Evolutionary conservation across 2,797 vertebrate genomes (phyloP).

Genomic region (Acipenser ruthenus): DNA sequence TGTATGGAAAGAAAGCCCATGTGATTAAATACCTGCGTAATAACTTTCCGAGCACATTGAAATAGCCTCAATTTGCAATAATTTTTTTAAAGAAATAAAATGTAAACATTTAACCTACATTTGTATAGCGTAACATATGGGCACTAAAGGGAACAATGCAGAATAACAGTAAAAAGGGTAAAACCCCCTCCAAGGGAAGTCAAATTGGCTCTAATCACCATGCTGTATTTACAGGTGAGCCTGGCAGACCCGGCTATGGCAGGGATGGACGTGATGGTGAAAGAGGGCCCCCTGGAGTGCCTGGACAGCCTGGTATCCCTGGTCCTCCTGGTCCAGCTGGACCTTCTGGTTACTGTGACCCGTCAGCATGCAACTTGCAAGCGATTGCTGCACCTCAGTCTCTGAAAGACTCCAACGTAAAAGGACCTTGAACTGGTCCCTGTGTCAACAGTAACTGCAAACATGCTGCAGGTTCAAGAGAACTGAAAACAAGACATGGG

Average conservation of each 20-base stretch:
- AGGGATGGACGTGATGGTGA: constrained; percentile 73
- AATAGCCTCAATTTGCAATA: too few species aligned
- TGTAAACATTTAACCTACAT: background rate
- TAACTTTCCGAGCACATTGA: too few species aligned
- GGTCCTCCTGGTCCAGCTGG: constrained; percentile 75
- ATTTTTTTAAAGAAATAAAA: background rate
- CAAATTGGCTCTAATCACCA: background rate
- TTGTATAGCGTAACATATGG: background rate
- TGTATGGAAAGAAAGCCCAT: too few species aligned
- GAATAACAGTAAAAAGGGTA: too few species aligned
- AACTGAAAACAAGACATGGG: constrained; percentile 22
- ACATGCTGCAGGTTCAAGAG: constrained; percentile 15
- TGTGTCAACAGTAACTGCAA: constrained; percentile 13
- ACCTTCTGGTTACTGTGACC: constrained; percentile 76
- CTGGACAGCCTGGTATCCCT: constrained; percentile 71
- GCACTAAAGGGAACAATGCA: too few species aligned
- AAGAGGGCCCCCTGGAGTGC: constrained; percentile 64
- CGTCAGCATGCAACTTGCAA: constrained; percentile 72
- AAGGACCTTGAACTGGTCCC: constrained; percentile 55
- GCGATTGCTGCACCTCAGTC: constrained; percentile 33
- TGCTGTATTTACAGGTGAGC: constrained; percentile 62
- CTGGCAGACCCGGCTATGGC: constrained; percentile 77
- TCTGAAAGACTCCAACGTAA: constrained; percentile 60
- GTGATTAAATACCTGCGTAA: too few species aligned
- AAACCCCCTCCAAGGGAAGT: too few species aligned